Conservation (phyloP, 1,140 invertebrate species). For the Neomicropteryx cornuta region DNA sequence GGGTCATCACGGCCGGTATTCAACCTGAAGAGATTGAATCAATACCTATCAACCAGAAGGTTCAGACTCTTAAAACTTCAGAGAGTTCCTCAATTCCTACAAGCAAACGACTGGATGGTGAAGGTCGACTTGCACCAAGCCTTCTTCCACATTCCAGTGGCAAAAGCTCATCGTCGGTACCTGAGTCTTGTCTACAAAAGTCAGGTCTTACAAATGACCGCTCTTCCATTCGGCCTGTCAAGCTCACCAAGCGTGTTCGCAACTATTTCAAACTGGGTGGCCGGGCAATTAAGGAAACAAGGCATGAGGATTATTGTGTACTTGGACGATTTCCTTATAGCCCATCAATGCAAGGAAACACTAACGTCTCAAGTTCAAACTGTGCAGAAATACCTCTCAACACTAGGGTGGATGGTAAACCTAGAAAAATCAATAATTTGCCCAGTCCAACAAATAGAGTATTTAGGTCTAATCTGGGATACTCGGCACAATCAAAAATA, state of each 20-base stretch:
- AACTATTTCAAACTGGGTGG: conserved; percentile 14
- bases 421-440: conserved; percentile 1
- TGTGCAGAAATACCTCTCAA: not conserved
- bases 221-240: conserved; percentile 11
- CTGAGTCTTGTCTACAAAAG: conserved; percentile 15
- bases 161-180: conserved; percentile 12
- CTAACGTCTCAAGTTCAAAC: conserved; percentile 7
- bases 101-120: conserved; percentile 13
- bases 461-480: conserved; percentile 5
- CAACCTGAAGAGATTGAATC: conserved; percentile 14
- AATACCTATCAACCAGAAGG: conserved; percentile 4
- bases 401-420: conserved; percentile 6
- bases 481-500: conserved; percentile 1
- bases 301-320: conserved; percentile 16
- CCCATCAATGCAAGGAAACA: conserved; percentile 11
- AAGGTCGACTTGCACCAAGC: conserved; percentile 17
- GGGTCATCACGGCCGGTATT: conserved; percentile 3
- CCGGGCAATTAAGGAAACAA: conserved; percentile 9
- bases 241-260: conserved; percentile 12
- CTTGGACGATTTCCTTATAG: conserved; percentile 20
- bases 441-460: conserved; percentile 4
- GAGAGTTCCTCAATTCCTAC: conserved; percentile 6
- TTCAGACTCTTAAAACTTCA: conserved; percentile 6
- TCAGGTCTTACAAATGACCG: conserved; percentile 12
- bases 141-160: conserved; percentile 17